Evolutionary conservation across 2,888 invertebrate genomes (phyloP), one percentile per base, ranked within the genome.

Genomic region (Sarcophaga variegata): DNA sequence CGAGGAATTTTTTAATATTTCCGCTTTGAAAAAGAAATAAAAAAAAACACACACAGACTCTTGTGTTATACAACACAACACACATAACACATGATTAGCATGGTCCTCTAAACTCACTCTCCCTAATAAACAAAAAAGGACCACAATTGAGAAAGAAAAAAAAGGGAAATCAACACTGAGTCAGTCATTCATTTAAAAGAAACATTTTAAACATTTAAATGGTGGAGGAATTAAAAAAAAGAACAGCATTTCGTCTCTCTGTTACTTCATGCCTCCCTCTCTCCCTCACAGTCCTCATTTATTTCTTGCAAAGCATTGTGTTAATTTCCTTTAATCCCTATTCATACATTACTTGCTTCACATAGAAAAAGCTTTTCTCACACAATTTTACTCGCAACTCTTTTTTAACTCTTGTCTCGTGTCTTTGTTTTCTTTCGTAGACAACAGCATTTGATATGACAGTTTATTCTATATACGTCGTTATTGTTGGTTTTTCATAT

Each of bases 1-100:
- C 63, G 37, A 49, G 77, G 74, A 81, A 81, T 75, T 81, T 83
- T 86, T 86, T 86, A 74, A 78, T 86, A 86, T 83, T 83, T 86
- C 86, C 86, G 86, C 77, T 86, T 77, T 27, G 60, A 54, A 76
- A 67, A 66, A 37, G 59, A 66, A 37, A 37, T 2, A 37, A 37
- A 37, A 37, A 10, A 2, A 6, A 37, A 69, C 54, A 17, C 2
- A 14, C 17, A 17, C 54, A 14, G 14, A 4, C 49, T 14, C 49
- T 10, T 49, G 12, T 8, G 14, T 49, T 14, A 14, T 14, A 49
- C 54, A 54, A 54, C 17, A 54, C 5, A 49, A 49, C 49, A 49
- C 37, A 37, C 6, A 37, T 6, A 49, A 49, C 49, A 49, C 49
- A 49, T 49, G 12, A 14, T 49, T 49, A 49, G 3, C 14, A 49